phyloP scores from a whole-genome alignment of 1,140 invertebrate species.

The Drosophila kepulauana region DNA sequence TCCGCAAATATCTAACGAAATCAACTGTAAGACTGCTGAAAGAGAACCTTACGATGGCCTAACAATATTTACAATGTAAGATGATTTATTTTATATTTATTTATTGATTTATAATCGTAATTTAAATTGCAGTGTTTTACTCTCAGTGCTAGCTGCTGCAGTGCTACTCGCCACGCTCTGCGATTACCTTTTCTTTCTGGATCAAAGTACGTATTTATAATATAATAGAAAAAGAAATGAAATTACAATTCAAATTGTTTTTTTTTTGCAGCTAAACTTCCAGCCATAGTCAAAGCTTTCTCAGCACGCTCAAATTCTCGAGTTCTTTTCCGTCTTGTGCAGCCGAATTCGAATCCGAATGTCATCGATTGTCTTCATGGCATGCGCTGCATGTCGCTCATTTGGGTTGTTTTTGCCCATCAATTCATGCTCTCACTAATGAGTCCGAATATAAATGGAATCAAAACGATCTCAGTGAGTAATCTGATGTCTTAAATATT shows the following conservation, averaged over 20 bases:
- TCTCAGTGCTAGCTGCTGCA: conserved; percentile 38
- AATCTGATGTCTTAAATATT: neutral
- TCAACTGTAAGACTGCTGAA: conserved; percentile 45
- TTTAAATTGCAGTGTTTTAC: conserved; percentile 32
- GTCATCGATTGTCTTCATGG: conserved; percentile 32
- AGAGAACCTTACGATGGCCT: conserved; percentile 20
- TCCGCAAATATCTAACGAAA: conserved; percentile 17
- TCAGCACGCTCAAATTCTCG: conserved; percentile 58
- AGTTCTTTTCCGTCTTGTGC: conserved; percentile 36
- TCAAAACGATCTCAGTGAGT: neutral
- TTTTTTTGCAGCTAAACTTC: conserved; percentile 36
- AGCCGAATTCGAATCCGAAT: conserved; percentile 54
- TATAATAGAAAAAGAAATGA: neutral
- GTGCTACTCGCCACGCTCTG: conserved; percentile 44
- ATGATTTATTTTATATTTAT: no score
- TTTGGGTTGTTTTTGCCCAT: conserved; percentile 81
- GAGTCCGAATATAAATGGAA: conserved; percentile 68
- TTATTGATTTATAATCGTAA: neutral
- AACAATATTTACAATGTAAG: conserved; percentile 64
- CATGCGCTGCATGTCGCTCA: no score
- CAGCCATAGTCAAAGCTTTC: conserved; percentile 43
- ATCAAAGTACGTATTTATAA: conserved; percentile 47
- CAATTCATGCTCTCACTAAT: conserved; percentile 67
- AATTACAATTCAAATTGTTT: neutral
- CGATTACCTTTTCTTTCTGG: conserved; percentile 50